These are phyloP conservation scores for Theretra japonica DNA, from an alignment of 2,888 invertebrate genomes.

Conservation along the genomic window DNA sequence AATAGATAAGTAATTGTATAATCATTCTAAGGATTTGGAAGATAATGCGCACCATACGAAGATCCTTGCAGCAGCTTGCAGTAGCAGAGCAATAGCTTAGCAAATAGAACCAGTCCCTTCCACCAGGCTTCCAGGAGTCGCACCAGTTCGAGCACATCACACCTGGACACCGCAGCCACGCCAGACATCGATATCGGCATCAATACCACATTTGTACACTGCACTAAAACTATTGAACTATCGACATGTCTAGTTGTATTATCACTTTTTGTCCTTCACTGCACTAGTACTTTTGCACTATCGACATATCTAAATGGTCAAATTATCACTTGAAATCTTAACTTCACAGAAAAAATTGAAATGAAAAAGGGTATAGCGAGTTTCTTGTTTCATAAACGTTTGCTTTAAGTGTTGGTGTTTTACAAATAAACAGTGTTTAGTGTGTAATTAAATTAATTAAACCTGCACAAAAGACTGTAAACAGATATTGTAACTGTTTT, in stretches of 20 bases:
- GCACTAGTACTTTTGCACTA: too few relatives aligned
- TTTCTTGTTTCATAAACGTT: too few relatives aligned
- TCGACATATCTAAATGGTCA: too few relatives aligned
- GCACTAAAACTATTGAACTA: background rate
- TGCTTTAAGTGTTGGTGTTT: too few relatives aligned
- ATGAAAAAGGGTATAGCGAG: too few relatives aligned
- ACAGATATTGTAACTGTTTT: too few relatives aligned
- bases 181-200: conserved; percentile 63
- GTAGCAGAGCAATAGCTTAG: conserved; percentile 72
- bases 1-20: background rate
- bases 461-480: too few relatives aligned
- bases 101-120: conserved; percentile 78
- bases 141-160: conserved; percentile 77
- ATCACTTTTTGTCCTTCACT: background rate
- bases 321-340: too few relatives aligned
- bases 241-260: background rate
- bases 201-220: conserved; percentile 39
- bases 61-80: conserved; percentile 68
- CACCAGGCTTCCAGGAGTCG: conserved; percentile 82
- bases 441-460: too few relatives aligned
- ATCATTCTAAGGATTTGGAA: background rate
- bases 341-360: too few relatives aligned
- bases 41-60: conserved; percentile 55
- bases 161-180: conserved; percentile 61
- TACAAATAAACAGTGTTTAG: too few relatives aligned